Conservation (phyloP, 1,140 invertebrate genomes). For the Campodea augens region DNA sequence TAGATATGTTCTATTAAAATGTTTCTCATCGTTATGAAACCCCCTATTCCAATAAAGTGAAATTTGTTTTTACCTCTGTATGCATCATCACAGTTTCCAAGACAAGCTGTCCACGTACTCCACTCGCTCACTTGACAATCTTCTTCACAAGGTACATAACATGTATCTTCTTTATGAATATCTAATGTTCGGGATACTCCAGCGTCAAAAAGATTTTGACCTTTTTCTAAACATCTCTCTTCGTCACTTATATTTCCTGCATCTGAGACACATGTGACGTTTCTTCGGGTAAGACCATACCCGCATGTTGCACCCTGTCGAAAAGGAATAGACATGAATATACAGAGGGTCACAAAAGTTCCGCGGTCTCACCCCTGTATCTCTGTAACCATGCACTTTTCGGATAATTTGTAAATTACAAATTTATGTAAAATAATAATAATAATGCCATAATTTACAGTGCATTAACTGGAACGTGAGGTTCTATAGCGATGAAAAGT, state of each 20-base stretch:
- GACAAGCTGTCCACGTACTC: constrained; percentile 32
- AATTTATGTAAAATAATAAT: background rate
- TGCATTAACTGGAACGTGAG: too few species aligned
- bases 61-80: constrained; percentile 10
- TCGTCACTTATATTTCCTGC: constrained; percentile 13
- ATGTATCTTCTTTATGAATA: constrained; percentile 18
- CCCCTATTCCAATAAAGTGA: too few species aligned
- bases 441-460: too few species aligned
- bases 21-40: too few species aligned
- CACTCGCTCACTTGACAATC: constrained; percentile 35
- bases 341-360: background rate
- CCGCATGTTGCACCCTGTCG: constrained; percentile 25
- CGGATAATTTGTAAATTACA: background rate
- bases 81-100: constrained; percentile 16
- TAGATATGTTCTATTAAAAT: too few species aligned
- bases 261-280: constrained; percentile 24
- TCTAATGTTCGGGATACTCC: constrained; percentile 6
- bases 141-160: constrained; percentile 30
- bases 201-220: background rate
- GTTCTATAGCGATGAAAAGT: too few species aligned
- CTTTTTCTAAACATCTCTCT: constrained; percentile 8
- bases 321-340: constrained; percentile 1
- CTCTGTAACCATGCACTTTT: background rate
- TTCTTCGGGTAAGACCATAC: constrained; percentile 23
- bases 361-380: too few species aligned